Percentiles rank a stretch among this genome's conserved stretches.
Conservation (phyloP, 2,888 invertebrate species). For the Tethea ocularis region DNA sequence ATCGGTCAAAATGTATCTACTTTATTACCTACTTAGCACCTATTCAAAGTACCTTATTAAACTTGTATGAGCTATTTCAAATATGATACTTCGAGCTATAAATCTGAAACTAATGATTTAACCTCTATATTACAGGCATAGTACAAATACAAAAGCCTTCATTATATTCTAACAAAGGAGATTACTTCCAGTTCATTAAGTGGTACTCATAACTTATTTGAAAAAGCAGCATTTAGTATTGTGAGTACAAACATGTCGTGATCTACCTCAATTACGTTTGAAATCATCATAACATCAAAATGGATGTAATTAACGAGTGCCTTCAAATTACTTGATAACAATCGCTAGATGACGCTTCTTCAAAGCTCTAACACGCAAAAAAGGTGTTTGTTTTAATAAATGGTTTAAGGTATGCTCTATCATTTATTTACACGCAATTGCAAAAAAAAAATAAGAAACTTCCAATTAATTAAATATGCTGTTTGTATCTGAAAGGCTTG, state of each 20-base stretch:
- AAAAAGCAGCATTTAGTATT: conserved; percentile 36
- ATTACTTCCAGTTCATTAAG: not conserved
- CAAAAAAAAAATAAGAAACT: not conserved
- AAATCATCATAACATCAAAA: conserved; percentile 62
- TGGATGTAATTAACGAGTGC: conserved; percentile 62
- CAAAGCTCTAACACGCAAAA: conserved; percentile 45
- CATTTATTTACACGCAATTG: not conserved
- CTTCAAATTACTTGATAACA: conserved; percentile 51
- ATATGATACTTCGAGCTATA: not conserved
- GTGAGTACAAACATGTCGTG: conserved; percentile 44
- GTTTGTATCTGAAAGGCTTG: no score
- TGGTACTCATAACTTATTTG: not conserved
- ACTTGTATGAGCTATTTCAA: not conserved
- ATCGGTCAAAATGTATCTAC: no score
- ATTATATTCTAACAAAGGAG: not conserved
- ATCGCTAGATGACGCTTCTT: conserved; percentile 50
- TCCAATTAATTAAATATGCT: no score
- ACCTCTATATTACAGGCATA: not conserved
- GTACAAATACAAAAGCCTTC: not conserved
- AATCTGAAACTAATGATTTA: not conserved
- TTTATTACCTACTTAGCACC: no score
- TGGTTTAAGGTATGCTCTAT: not conserved
- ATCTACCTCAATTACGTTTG: conserved; percentile 54
- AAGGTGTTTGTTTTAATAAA: conserved; percentile 13
- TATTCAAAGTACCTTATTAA: no score